phyloP scores from a whole-genome alignment of 2,888 invertebrate species.

The Stegana nigrithorax region DNA sequence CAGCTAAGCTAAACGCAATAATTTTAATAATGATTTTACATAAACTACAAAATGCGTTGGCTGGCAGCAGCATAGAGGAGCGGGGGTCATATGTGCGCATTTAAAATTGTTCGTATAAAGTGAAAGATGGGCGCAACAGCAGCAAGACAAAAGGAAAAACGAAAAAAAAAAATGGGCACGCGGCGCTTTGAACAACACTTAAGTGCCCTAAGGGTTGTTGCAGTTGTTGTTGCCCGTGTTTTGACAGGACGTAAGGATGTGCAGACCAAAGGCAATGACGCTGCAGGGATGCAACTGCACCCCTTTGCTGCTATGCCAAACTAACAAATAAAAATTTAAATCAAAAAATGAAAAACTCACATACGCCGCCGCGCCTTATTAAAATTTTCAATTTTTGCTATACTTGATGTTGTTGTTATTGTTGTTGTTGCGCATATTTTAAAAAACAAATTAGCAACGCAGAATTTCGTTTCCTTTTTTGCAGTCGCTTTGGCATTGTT shows the following conservation, averaged over 20 bases:
- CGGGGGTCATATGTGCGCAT: not conserved
- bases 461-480: constrained; percentile 44
- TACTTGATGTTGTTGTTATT: constrained; percentile 30
- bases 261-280: no score
- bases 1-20: constrained; percentile 57
- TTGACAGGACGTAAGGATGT: no score
- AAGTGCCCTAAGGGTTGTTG: constrained; percentile 39
- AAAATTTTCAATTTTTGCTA: constrained; percentile 18
- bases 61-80: not conserved
- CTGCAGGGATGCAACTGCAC: constrained; percentile 44
- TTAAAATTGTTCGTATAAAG: constrained; percentile 4
- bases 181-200: constrained; percentile 39
- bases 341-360: no score
- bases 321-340: no score
- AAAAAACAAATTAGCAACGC: constrained; percentile 62
- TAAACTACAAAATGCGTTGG: constrained; percentile 36
- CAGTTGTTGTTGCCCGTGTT: constrained; percentile 34
- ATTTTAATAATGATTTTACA: constrained; percentile 59
- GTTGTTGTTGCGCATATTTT: constrained; percentile 59
- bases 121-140: constrained; percentile 23
- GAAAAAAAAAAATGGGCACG: constrained; percentile 21
- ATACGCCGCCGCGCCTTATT: constrained; percentile 12
- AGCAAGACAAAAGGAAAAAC: constrained; percentile 18
- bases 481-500: no score
- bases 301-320: constrained; percentile 37